These are phyloP conservation scores for Monopis laevigella DNA, from an alignment of 2,888 invertebrate species.

Conservation along the genomic window DNA sequence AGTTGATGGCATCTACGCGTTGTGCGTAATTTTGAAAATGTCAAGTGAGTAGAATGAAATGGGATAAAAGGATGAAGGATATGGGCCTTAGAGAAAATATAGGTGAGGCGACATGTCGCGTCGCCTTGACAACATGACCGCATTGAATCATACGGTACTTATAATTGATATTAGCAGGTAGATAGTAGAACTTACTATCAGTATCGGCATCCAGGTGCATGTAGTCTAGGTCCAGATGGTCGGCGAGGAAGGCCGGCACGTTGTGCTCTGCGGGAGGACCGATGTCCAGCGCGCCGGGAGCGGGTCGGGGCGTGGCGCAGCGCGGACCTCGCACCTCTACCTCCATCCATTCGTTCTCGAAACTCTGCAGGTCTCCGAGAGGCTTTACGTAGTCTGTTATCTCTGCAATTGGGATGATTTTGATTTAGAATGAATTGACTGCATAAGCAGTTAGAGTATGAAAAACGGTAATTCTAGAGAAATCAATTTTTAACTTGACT, in stretches of 20 bases:
- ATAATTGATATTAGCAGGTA: background rate
- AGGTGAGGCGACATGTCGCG: too few relatives aligned
- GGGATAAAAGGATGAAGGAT: too few relatives aligned
- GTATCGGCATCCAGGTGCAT: constrained; percentile 62
- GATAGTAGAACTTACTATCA: constrained; percentile 38
- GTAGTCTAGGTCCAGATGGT: constrained; percentile 66
- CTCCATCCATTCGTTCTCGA: constrained; percentile 93
- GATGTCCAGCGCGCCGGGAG: constrained; percentile 43
- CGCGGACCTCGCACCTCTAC: constrained; percentile 77
- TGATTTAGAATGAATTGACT: too few relatives aligned
- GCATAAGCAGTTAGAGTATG: too few relatives aligned
- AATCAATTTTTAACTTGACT: too few relatives aligned
- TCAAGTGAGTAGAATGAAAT: too few relatives aligned
- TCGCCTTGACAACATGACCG: too few relatives aligned
- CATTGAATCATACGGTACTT: background rate
- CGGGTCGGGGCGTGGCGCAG: constrained; percentile 31
- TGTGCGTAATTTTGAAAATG: too few relatives aligned
- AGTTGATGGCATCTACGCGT: too few relatives aligned
- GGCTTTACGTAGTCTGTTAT: constrained; percentile 71
- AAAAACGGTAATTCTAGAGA: too few relatives aligned
- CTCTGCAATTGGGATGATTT: too few relatives aligned
- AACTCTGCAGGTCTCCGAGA: constrained; percentile 79
- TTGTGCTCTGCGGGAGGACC: constrained; percentile 37
- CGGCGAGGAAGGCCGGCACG: constrained; percentile 69
- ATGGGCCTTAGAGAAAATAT: too few relatives aligned